Evolutionary conservation across 2,888 invertebrate species (phyloP).

Genomic region (Selenia dentaria): DNA sequence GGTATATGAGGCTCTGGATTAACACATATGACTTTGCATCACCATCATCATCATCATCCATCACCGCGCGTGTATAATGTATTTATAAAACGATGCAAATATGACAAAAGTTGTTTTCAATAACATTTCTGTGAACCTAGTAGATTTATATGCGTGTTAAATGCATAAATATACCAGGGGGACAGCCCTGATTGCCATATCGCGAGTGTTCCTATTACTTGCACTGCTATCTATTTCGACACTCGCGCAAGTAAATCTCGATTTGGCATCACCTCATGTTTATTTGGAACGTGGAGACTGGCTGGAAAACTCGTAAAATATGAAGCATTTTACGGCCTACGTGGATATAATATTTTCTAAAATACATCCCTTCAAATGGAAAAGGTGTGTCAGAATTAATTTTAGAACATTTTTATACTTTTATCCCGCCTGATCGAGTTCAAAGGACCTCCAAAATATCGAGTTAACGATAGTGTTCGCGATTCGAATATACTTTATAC

Average conservation of each 20-base stretch:
- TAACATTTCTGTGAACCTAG: no score
- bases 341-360: slow-evolving; percentile 24
- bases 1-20: no score
- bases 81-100: no score
- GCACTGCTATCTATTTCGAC: slow-evolving; percentile 17
- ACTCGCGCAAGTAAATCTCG: slow-evolving; percentile 25
- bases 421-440: background rate
- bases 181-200: no score
- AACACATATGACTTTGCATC: no score
- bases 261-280: slow-evolving; percentile 16
- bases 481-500: slow-evolving; percentile 14
- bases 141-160: no score
- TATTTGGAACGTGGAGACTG: slow-evolving; percentile 42
- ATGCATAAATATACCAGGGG: no score
- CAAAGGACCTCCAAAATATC: background rate
- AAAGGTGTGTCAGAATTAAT: slow-evolving; percentile 20
- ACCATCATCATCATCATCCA: no score
- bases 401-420: slow-evolving; percentile 5
- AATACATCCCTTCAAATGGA: slow-evolving; percentile 17
- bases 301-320: slow-evolving; percentile 45
- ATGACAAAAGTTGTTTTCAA: no score
- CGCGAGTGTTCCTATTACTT: slow-evolving; percentile 20
- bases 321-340: slow-evolving; percentile 43
- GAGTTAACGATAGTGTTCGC: background rate
- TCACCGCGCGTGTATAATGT: no score